A percentile compares a stretch with the other conserved stretches of the same genome.
Evolutionary conservation across 2,113 vertebrate genomes (phyloP).

Genomic region (Fulica atra): DNA sequence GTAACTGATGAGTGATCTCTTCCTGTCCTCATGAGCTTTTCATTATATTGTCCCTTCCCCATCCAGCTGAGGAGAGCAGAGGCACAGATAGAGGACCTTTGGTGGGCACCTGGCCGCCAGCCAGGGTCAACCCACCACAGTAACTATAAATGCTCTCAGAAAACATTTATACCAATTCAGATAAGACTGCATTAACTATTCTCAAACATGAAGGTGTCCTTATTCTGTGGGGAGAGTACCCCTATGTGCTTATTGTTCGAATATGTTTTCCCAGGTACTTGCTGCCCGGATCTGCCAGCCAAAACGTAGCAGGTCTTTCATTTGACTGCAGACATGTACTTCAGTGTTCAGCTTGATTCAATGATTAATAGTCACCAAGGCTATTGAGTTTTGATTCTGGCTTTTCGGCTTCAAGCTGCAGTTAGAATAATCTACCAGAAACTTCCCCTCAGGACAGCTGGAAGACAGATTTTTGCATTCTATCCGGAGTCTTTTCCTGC

Average conservation of each 20-base stretch:
- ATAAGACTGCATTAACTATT: background rate
- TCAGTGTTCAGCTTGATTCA: background rate
- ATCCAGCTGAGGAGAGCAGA: no score
- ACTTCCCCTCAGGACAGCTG: background rate
- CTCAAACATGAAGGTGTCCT: background rate
- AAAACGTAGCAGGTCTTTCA: fast-evolving
- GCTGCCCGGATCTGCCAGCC: background rate
- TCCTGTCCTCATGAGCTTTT: no score
- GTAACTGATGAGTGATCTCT: no score
- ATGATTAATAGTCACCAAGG: no score
- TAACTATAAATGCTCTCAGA: background rate
- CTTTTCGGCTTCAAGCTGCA: background rate
- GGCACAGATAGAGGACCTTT: no score
- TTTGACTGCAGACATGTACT: fast-evolving
- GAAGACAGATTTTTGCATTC: background rate
- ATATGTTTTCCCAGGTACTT: fast-evolving
- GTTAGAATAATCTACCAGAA: background rate
- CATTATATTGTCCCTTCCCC: no score
- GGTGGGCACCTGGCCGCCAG: no score
- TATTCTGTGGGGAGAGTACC: background rate
- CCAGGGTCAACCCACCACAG: no score
- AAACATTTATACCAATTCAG: background rate
- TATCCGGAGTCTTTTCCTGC: background rate
- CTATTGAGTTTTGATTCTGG: no score
- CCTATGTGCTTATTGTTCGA: background rate